Evolutionary conservation across 2,888 invertebrate species (phyloP).

Genomic region (Xylocampa areola): DNA sequence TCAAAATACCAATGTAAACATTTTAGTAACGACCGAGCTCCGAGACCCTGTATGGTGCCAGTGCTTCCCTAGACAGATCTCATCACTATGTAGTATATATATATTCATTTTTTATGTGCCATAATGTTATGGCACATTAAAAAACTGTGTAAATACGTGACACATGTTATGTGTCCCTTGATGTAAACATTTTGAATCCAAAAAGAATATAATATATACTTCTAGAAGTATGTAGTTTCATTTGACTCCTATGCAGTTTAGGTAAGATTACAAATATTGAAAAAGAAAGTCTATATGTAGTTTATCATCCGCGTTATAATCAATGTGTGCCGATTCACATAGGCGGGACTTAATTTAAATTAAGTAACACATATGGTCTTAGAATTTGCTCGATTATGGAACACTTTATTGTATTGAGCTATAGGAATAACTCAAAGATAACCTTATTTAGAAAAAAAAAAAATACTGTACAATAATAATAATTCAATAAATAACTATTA

Average conservation of each 20-base stretch:
- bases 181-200: too few relatives aligned
- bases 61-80: constrained; percentile 9
- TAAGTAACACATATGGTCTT: constrained; percentile 25
- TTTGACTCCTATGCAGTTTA: not conserved
- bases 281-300: constrained; percentile 17
- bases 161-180: too few relatives aligned
- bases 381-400: too few relatives aligned
- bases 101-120: too few relatives aligned
- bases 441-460: too few relatives aligned
- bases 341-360: constrained; percentile 26
- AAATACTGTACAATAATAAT: too few relatives aligned
- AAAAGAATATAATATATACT: too few relatives aligned
- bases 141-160: not conserved
- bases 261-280: constrained; percentile 1
- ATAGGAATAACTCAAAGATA: too few relatives aligned
- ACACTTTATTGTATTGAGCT: too few relatives aligned
- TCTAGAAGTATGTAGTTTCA: too few relatives aligned
- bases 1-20: constrained; percentile 56
- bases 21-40: constrained; percentile 30
- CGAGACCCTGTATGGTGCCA: constrained; percentile 22
- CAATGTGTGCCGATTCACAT: constrained; percentile 35
- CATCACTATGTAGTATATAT: too few relatives aligned
- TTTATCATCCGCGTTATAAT: constrained; percentile 18
- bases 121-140: not conserved
- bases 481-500: not conserved